Conservation (phyloP, 2,113 vertebrate species). For the Petromus typicus region DNA sequence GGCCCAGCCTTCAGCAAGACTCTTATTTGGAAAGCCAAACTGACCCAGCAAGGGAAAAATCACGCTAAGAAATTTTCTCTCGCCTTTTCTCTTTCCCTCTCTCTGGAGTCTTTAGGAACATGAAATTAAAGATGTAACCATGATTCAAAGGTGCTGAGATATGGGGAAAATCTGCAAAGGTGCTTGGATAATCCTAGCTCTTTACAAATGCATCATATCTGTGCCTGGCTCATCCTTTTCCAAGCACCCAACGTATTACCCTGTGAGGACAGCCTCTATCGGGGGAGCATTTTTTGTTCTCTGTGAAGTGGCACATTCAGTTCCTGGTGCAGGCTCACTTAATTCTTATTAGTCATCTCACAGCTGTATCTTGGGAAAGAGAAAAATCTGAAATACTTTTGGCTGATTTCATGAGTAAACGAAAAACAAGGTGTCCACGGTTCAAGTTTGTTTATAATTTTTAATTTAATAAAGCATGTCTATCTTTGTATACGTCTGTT, state of each 20-base stretch:
- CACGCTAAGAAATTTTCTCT: slow-evolving; percentile 6
- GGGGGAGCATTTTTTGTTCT: slow-evolving; percentile 51
- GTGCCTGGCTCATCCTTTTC: slow-evolving; percentile 30
- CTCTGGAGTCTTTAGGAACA: slow-evolving; percentile 34
- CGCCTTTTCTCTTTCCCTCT: neutral
- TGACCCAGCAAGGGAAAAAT: neutral
- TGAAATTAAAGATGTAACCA: slow-evolving; percentile 45
- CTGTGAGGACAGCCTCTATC: slow-evolving; percentile 48
- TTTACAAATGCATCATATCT: neutral
- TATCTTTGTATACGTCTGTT: slow-evolving; percentile 12
- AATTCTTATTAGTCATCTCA: slow-evolving; percentile 72
- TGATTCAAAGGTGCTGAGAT: slow-evolving; percentile 35
- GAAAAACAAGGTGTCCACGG: slow-evolving; percentile 69
- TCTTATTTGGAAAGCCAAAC: slow-evolving; percentile 13
- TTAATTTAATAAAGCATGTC: slow-evolving; percentile 55
- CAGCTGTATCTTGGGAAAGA: slow-evolving; percentile 69
- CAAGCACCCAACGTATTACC: slow-evolving; percentile 39
- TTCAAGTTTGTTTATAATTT: slow-evolving; percentile 67
- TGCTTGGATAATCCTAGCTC: neutral
- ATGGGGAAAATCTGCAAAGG: slow-evolving; percentile 7
- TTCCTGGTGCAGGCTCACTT: slow-evolving; percentile 55
- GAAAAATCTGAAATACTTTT: slow-evolving; percentile 62
- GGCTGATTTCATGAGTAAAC: slow-evolving; percentile 66
- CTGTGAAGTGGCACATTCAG: slow-evolving; percentile 67
- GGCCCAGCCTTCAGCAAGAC: neutral